Conservation (phyloP, 2,113 vertebrate genomes). For the Engystomops pustulosus region DNA sequence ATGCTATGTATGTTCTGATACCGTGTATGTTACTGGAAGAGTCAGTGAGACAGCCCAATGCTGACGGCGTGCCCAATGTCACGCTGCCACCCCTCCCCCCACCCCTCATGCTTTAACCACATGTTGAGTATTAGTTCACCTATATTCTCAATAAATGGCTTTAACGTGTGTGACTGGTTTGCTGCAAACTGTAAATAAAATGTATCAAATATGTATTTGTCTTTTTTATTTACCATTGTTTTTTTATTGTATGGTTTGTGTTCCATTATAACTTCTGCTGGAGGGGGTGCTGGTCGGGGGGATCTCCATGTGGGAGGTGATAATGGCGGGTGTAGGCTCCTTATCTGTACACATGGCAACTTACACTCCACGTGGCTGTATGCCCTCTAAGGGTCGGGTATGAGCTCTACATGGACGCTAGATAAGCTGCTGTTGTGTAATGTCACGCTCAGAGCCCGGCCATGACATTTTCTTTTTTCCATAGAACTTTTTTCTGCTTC, state of each 20-base stretch:
- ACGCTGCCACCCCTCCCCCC: not conserved
- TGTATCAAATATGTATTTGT: conserved; percentile 99
- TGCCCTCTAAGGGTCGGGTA: too few relatives aligned
- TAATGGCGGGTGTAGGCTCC: not conserved
- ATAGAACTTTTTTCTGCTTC: not conserved
- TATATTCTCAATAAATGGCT: conserved; percentile 79
- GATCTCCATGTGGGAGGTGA: not conserved
- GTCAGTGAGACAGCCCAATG: too few relatives aligned
- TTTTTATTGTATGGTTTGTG: conserved; percentile 74
- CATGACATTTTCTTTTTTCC: not conserved
- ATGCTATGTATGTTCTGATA: not conserved
- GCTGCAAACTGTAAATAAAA: conserved; percentile 97
- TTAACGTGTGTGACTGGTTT: conserved; percentile 97
- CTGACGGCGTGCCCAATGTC: not conserved
- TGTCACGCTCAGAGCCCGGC: not conserved
- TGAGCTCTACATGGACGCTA: not conserved
- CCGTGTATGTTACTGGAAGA: too few relatives aligned
- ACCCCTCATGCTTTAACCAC: conserved; percentile 8
- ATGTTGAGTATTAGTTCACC: conserved; percentile 78
- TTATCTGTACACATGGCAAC: not conserved
- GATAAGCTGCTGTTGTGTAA: not conserved
- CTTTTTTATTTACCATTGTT: conserved; percentile 97
- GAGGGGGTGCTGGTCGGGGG: not conserved
- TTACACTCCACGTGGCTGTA: too few relatives aligned
- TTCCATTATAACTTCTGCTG: not conserved